Percentiles rank a stretch among this genome's conserved stretches.
These are phyloP conservation scores for Sisyra terminalis DNA, from an alignment of 2,888 invertebrate genomes.

Conservation along the genomic window DNA sequence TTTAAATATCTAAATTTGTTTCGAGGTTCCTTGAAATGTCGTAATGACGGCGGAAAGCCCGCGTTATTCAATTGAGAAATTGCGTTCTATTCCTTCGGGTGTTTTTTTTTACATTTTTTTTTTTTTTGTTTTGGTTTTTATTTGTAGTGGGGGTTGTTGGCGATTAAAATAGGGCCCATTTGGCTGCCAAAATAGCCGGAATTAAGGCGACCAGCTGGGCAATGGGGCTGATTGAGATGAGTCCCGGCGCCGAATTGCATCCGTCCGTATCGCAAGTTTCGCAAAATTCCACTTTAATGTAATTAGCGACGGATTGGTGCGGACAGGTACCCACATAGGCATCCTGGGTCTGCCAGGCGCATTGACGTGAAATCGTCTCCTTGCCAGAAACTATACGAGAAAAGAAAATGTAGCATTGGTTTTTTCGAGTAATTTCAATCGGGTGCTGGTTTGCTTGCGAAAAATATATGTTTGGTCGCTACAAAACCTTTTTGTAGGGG, in stretches of 20 bases:
- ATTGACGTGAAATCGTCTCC: conserved; percentile 35
- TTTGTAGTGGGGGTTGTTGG: too few species aligned
- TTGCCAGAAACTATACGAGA: conserved; percentile 33
- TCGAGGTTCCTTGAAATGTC: too few species aligned
- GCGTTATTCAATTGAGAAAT: too few species aligned
- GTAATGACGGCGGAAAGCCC: too few species aligned
- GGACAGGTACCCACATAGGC: conserved; percentile 33
- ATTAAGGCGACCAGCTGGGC: not conserved
- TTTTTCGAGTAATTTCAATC: not conserved
- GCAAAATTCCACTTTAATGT: conserved; percentile 40
- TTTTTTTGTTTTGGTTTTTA: too few species aligned
- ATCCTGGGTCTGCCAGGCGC: conserved; percentile 38
- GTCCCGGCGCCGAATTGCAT: conserved; percentile 40
- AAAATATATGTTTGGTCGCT: too few species aligned
- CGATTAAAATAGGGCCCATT: conserved; percentile 1
- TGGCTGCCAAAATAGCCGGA: conserved; percentile 1
- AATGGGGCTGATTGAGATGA: conserved; percentile 24
- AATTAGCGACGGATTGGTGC: conserved; percentile 29
- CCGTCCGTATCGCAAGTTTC: conserved; percentile 50
- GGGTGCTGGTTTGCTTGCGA: conserved; percentile 17
- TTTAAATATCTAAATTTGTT: too few species aligned
- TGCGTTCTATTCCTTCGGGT: too few species aligned
- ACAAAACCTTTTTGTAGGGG: not conserved
- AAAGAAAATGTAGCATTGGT: not conserved
- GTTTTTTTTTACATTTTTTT: too few species aligned